Conservation (phyloP, 2,797 vertebrate genomes). For the Holocentrus rufus region DNA sequence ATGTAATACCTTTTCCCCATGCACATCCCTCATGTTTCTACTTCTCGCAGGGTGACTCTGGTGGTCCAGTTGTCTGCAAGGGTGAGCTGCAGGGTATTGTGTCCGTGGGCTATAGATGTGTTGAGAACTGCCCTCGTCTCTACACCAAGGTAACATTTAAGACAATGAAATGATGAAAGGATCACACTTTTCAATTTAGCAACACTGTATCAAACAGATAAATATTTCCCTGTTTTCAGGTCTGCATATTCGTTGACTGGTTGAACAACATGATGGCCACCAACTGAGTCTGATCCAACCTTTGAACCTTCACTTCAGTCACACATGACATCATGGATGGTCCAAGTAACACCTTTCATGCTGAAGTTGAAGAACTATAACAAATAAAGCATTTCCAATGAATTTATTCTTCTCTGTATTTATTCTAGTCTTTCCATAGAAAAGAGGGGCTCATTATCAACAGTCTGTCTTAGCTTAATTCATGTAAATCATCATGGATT, state of each 20-base stretch:
- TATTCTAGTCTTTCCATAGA: not conserved
- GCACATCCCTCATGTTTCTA: no score
- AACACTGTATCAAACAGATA: no score
- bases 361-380: not conserved
- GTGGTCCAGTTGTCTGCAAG: conserved; percentile 83
- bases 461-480: no score
- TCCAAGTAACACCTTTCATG: not conserved
- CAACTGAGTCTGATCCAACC: not conserved
- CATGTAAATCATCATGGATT: no score
- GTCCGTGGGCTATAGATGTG: conserved; percentile 85
- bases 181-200: no score
- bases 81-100: conserved; percentile 83
- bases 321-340: not conserved
- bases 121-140: conserved; percentile 78
- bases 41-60: conserved; percentile 82
- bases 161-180: no score
- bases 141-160: conserved; percentile 83
- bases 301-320: not conserved
- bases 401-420: conserved; percentile 1
- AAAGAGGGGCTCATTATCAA: no score
- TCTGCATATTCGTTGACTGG: conserved; percentile 65
- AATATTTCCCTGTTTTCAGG: conserved; percentile 47
- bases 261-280: conserved; percentile 51
- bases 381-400: conserved; percentile 25
- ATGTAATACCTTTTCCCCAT: not conserved